Evolutionary conservation across 30 jellyfish, hydroid and myxozoan species (phyloP).

Genomic region (Cassiopea xamachana): DNA sequence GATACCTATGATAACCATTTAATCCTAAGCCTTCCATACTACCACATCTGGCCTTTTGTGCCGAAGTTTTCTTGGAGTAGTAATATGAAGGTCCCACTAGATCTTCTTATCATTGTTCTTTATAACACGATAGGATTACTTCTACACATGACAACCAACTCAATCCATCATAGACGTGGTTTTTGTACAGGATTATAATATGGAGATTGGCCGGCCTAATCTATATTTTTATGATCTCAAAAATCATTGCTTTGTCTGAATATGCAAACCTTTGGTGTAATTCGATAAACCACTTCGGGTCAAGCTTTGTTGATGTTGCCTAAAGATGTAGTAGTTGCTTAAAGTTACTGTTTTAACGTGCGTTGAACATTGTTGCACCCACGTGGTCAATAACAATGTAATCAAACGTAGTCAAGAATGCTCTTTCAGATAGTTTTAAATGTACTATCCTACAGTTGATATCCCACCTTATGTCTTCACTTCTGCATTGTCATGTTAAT

Average conservation of each 20-base stretch:
- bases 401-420: constrained; percentile 2
- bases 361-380: neutral
- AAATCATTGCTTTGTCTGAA: constrained; percentile 41
- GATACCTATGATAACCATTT: no score
- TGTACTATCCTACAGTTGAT: neutral
- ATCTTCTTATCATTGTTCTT: neutral
- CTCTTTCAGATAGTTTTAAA: neutral
- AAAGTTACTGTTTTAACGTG: neutral
- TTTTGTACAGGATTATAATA: neutral
- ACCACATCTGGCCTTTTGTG: no score
- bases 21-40: no score
- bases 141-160: neutral
- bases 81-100: neutral
- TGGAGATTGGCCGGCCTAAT: neutral
- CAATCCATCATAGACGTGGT: neutral
- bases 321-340: constrained; percentile 13
- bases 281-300: constrained; percentile 33
- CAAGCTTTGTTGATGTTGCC: constrained; percentile 23
- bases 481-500: neutral
- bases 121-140: neutral
- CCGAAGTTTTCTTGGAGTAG: no score
- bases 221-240: constrained; percentile 18
- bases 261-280: constrained; percentile 24
- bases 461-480: neutral
- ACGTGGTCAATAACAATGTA: constrained; percentile 19